Percentiles rank a stretch among this genome's conserved stretches.
phyloP scores from a whole-genome alignment of 1,140 invertebrate species.

The Ganaspis sp. region DNA sequence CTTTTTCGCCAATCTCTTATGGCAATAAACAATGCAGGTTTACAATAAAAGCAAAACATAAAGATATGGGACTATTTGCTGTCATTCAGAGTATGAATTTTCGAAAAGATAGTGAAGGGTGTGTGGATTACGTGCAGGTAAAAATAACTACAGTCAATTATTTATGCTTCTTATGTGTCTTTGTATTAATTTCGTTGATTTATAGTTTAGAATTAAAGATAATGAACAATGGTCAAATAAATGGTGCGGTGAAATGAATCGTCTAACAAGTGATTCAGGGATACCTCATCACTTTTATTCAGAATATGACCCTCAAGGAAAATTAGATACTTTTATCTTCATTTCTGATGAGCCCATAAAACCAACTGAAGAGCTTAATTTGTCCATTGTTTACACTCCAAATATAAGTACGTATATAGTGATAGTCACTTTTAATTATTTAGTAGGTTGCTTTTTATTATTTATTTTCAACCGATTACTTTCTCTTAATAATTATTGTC shows the following conservation, averaged over 20 bases:
- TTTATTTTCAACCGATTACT: too few relatives aligned
- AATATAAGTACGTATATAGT: constrained; percentile 53
- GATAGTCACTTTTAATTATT: too few relatives aligned
- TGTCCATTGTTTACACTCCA: constrained; percentile 65
- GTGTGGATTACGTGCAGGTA: constrained; percentile 67
- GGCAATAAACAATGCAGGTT: constrained; percentile 56
- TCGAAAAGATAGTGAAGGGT: constrained; percentile 50
- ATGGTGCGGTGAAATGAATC: constrained; percentile 61
- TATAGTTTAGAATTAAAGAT: constrained; percentile 62
- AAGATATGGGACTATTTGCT: constrained; percentile 59
- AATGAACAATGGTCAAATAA: constrained; percentile 41
- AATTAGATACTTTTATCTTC: constrained; percentile 67
- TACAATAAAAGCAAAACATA: constrained; percentile 47
- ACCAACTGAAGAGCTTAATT: constrained; percentile 52
- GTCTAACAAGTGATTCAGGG: constrained; percentile 1
- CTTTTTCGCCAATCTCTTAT: constrained; percentile 1
- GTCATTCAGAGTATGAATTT: constrained; percentile 67
- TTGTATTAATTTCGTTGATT: constrained; percentile 23
- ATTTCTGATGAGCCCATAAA: constrained; percentile 57
- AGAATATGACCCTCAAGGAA: constrained; percentile 42
- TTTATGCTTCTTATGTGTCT: background rate
- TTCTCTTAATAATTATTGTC: too few relatives aligned
- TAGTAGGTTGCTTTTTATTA: too few relatives aligned
- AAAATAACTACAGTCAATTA: background rate
- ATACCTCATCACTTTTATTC: background rate